Evolutionary conservation across 2,113 vertebrate genomes (phyloP).

Genomic region (Rhodinocichla rosea): DNA sequence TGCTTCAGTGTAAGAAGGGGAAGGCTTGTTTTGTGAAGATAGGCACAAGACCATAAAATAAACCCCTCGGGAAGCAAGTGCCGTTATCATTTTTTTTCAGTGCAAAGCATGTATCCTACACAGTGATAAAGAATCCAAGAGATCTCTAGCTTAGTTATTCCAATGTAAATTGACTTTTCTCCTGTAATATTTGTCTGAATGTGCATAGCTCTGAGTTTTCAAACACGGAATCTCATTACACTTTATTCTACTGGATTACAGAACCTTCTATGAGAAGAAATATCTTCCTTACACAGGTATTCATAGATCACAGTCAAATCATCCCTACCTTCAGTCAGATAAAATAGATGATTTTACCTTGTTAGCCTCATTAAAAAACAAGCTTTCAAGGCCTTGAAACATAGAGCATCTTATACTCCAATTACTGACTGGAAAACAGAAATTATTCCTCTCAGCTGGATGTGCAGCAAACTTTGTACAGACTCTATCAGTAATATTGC

Average conservation of each 20-base stretch:
- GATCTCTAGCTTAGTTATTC: slow-evolving; percentile 20
- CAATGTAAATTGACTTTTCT: slow-evolving; percentile 38
- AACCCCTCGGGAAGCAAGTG: background rate
- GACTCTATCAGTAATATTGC: background rate
- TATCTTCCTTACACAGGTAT: background rate
- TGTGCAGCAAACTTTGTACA: background rate
- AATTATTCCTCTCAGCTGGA: background rate
- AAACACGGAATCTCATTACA: background rate
- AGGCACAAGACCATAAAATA: slow-evolving; percentile 38
- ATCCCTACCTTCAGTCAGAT: background rate
- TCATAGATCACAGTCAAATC: background rate
- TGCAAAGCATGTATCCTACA: background rate
- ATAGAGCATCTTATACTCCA: background rate
- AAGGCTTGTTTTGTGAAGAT: slow-evolving; percentile 11
- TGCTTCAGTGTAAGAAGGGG: background rate
- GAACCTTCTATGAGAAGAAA: background rate
- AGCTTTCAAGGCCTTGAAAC: slow-evolving; percentile 8
- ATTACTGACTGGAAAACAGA: background rate
- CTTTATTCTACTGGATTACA: background rate
- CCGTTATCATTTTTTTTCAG: background rate
- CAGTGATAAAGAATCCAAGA: slow-evolving; percentile 27
- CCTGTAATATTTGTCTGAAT: slow-evolving; percentile 41
- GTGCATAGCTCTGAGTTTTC: slow-evolving; percentile 2
- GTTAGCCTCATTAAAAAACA: slow-evolving; percentile 6
- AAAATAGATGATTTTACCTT: background rate